phyloP scores from a whole-genome alignment of 2,888 invertebrate genomes.

The Lepeophtheirus nordmannii region DNA sequence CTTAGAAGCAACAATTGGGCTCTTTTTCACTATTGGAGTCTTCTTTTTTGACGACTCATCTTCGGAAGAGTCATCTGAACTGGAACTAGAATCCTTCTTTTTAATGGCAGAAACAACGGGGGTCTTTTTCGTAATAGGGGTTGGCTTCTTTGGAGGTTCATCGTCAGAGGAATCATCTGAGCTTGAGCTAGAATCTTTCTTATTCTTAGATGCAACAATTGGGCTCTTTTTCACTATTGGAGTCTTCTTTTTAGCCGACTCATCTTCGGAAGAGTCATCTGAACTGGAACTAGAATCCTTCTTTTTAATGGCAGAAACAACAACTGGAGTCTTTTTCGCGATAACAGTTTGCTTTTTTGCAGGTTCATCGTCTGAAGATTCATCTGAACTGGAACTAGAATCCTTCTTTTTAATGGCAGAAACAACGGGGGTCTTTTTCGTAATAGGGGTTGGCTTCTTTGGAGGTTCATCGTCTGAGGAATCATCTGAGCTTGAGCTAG shows the following conservation, averaged over 20 bases:
- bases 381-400: background rate
- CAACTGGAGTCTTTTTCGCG: background rate
- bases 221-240: background rate
- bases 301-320: background rate
- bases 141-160: conserved; percentile 9
- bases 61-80: background rate
- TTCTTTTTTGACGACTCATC: background rate
- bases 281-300: conserved; percentile 2
- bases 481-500: conserved; percentile 3
- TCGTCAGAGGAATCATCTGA: conserved; percentile 7
- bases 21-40: background rate
- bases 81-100: conserved; percentile 9
- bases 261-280: too few relatives aligned
- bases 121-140: background rate
- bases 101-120: background rate
- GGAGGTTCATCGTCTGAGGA: background rate
- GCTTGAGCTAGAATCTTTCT: background rate
- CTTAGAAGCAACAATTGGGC: background rate
- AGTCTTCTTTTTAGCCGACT: too few relatives aligned
- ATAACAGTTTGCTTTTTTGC: background rate
- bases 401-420: background rate
- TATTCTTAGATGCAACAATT: background rate
- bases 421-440: background rate
- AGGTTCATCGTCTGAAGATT: conserved; percentile 17
- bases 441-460: background rate